Base-by-base conservation (phyloP, 2,797 vertebrate species). In the Eutrigla gurnardus region DNA sequence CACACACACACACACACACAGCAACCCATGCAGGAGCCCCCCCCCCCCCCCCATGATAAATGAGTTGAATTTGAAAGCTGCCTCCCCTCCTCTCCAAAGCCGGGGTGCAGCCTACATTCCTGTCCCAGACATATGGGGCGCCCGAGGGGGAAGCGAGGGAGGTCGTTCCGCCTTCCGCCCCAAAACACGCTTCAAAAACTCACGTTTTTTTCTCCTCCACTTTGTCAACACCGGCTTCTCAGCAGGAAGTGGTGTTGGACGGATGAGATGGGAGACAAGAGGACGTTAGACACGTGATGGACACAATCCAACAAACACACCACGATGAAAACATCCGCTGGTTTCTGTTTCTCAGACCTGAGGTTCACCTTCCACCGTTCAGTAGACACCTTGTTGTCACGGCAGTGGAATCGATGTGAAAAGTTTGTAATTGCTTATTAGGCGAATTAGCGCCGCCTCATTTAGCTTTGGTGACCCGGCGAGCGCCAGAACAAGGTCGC, bases 91-190 rank as follows among this genome's bases (percentile, higher is more conserved):
- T 42, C 32, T 72, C 35, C 6, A 33, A 39, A 0, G 61, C 0
- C 1, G 15, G 17, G 49, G n/a, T 36, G 45, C 65, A 83, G 54
- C 86, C 89, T 60, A 77, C 78, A 86, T 15, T 55, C 65, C 69
- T 14, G 33, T 50, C 53, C 73, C 69, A 32, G 67, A 70, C 90
- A 92, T 88, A 91, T 86, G 91, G 92, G 80, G 40, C 42, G 64
- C 81, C 90, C 90, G 0, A 69, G 83, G 84, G 91, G 89, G 75
- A 86, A 81, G 81, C 33, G 87, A 77, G 43, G 67, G 39, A 78
- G 57, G 78, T 52, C 59, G 37, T 47, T 61, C 58, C 82, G 83
- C 86, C 76, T 25, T 52, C 43, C 6, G 43, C 60, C 61, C n/a
- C 69, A 39, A 42, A 42, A 42, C 25, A 8, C 12, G 47, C 62